Evolutionary conservation across 1,140 invertebrate species (phyloP), one percentile per base, ranked within the genome.

Genomic region (Eupristina koningsbergeri): DNA sequence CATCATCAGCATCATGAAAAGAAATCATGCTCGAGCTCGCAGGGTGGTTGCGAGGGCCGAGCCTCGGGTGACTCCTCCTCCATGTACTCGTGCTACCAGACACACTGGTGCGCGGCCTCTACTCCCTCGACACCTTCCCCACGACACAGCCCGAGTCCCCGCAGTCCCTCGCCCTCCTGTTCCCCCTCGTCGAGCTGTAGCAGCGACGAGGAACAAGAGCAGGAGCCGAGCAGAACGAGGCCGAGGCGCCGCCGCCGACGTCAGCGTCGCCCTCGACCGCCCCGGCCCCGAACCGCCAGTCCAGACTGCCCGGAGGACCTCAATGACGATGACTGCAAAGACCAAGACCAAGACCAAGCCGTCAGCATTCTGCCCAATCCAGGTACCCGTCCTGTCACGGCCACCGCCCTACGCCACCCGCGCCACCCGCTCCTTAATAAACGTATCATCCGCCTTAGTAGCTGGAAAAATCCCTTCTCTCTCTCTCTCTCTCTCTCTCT

Each of bases 391-490:
- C 41, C 86, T 73, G 86, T 85, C 93, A 99, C 98, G 95, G 93
- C 94, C 99, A 90, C 95, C 96, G 69, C 63, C 64, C 67, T 45
- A 99, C 98, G 95, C 94, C 99, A 90, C 95, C 96, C 64, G 47
- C 45, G 45, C 63, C 58, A 45, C 53, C 63, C 19, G 22, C 22
- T 50, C 34, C 69, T 26, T 26, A n/a, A n/a, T 64, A 19, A 64
- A 39, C 31, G 29, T 63, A 34, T 73, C 69, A 61, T 61, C 31
- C 67, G 26, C 69, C 50, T 45, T 79, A n/a, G 58, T 79, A 79
- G 58, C 22, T 67, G 39, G 11, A 13, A 22, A 19, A 45, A 41
- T 3, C n/a, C 41, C 3, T 45, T 31, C 13, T 76, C 53, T 29
- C 15, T 22, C 11, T 17, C 22, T 47, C 7, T 15, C 45, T 61